Conservation (phyloP, 2,797 vertebrate genomes). For the Notoglanidium macrostoma region DNA sequence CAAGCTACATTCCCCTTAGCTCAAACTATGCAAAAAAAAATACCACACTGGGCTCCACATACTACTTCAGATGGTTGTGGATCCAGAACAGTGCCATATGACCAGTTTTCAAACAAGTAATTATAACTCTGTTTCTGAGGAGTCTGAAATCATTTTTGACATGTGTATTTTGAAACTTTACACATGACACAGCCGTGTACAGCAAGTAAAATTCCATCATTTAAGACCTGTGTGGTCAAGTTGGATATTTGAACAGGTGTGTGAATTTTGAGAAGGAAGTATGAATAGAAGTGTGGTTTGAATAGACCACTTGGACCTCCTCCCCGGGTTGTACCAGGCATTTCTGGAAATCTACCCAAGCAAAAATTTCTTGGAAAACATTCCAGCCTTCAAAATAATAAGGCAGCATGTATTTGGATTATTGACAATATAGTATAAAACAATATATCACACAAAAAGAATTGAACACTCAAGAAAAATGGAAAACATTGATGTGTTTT, state of each 20-base stretch:
- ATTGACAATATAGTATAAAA: not conserved
- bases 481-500: not conserved
- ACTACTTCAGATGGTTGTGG: not conserved
- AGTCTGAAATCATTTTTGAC: slow-evolving; percentile 58
- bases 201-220: slow-evolving; percentile 56
- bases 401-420: not conserved
- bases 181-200: slow-evolving; percentile 45
- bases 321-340: slow-evolving; percentile 55
- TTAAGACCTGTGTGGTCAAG: slow-evolving; percentile 42
- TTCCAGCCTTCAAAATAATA: not conserved
- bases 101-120: slow-evolving; percentile 51
- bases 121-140: slow-evolving; percentile 57
- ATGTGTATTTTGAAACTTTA: slow-evolving; percentile 49
- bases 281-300: slow-evolving; percentile 56
- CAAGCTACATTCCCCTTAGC: not conserved
- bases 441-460: not conserved
- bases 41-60: not conserved
- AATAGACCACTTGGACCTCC: slow-evolving; percentile 42
- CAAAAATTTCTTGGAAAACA: slow-evolving; percentile 62
- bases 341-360: slow-evolving; percentile 67
- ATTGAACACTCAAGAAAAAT: not conserved
- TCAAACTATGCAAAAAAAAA: not conserved
- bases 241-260: slow-evolving; percentile 62
- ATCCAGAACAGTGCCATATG: slow-evolving; percentile 40
- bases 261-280: slow-evolving; percentile 59